Evolutionary conservation across 2,888 invertebrate genomes (phyloP).

Genomic region (Limnephilus marmoratus): DNA sequence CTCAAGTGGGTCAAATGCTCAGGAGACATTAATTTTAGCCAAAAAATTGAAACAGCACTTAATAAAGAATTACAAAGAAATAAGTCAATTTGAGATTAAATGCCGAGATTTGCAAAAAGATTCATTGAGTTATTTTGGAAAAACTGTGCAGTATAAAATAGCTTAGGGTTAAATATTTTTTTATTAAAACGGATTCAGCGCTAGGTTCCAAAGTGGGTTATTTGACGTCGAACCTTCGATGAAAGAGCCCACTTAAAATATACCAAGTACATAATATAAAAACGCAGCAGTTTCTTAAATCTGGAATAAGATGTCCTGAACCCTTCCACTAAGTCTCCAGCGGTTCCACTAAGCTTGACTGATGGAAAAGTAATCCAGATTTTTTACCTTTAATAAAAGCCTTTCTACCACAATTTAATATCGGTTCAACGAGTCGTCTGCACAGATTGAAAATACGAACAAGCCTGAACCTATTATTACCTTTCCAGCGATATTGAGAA

Average conservation of each 20-base stretch:
- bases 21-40: no score
- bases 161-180: not conserved
- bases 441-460: not conserved
- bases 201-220: not conserved
- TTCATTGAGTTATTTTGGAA: not conserved
- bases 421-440: not conserved
- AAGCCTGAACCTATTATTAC: not conserved
- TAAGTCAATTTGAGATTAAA: not conserved
- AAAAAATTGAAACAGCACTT: no score
- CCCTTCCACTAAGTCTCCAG: not conserved
- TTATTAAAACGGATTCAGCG: not conserved
- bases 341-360: not conserved
- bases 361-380: constrained; percentile 22
- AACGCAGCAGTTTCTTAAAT: not conserved
- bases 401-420: not conserved
- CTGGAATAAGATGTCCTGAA: not conserved
- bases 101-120: not conserved
- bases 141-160: not conserved
- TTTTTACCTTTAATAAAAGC: constrained; percentile 14
- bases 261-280: not conserved
- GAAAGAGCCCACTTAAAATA: not conserved
- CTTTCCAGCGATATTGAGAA: not conserved
- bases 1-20: no score
- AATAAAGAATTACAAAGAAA: no score
- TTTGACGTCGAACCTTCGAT: not conserved